Evolutionary conservation across 2,888 invertebrate genomes (phyloP).

Genomic region (Drosophila phalerata): DNA sequence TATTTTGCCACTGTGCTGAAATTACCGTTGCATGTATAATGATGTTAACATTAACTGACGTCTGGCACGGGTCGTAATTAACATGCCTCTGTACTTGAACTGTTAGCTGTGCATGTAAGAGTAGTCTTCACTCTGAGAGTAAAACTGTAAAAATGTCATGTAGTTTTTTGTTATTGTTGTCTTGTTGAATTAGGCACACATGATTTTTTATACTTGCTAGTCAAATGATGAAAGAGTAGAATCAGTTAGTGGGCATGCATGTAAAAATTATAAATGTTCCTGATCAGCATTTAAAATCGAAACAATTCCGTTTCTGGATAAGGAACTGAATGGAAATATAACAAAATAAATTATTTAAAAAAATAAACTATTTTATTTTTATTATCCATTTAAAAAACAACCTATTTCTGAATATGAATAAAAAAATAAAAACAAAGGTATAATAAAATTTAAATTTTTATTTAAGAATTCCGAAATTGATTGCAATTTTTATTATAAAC

Average conservation of each 20-base stretch:
- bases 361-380: too few species aligned
- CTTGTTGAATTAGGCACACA: background rate
- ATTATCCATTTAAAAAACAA: too few species aligned
- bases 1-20: slow-evolving; percentile 36
- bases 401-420: too few species aligned
- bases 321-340: too few species aligned
- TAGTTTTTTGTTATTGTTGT: background rate
- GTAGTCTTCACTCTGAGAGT: background rate
- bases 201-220: background rate
- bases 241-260: background rate
- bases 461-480: too few species aligned
- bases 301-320: too few species aligned
- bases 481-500: too few species aligned
- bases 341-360: too few species aligned
- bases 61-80: slow-evolving; percentile 60
- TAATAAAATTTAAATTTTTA: too few species aligned
- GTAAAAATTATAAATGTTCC: background rate
- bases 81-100: slow-evolving; percentile 42
- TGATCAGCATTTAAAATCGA: background rate
- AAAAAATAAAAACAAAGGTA: too few species aligned
- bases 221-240: background rate
- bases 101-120: slow-evolving; percentile 31
- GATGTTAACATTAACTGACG: slow-evolving; percentile 61
- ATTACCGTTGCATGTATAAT: slow-evolving; percentile 57
- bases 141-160: slow-evolving; percentile 9